Conservation (phyloP, 64 coral and sea anemone species). For the Pachyseris speciosa region DNA sequence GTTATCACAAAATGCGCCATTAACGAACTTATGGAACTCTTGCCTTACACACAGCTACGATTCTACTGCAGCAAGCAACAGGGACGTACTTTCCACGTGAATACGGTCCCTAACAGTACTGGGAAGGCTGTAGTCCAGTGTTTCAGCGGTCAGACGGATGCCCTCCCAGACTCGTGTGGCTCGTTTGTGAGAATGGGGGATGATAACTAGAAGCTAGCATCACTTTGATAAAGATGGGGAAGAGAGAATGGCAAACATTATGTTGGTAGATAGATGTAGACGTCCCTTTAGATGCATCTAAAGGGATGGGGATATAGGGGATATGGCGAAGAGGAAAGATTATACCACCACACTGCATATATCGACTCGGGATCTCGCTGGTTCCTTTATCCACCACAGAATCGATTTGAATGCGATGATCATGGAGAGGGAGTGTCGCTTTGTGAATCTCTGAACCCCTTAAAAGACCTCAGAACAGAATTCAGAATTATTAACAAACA, state of each 20-base stretch:
- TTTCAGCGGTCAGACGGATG: background rate
- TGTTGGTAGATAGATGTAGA: background rate
- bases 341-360: background rate
- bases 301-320: background rate
- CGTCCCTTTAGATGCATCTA: no score
- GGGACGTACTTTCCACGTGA: constrained; percentile 13
- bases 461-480: no score
- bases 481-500: no score
- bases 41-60: background rate
- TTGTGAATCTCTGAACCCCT: background rate
- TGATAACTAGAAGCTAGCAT: background rate
- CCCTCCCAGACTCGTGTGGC: background rate
- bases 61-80: constrained; percentile 28
- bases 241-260: background rate
- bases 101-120: background rate
- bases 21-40: background rate
- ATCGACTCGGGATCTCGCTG: background rate
- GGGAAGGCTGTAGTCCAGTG: constrained; percentile 4
- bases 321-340: background rate
- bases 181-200: background rate
- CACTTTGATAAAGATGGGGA: background rate
- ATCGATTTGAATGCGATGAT: background rate
- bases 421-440: background rate
- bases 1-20: background rate
- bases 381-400: background rate